phyloP scores from a whole-genome alignment of 2,888 invertebrate species.

The Pristionchus japonicus region DNA sequence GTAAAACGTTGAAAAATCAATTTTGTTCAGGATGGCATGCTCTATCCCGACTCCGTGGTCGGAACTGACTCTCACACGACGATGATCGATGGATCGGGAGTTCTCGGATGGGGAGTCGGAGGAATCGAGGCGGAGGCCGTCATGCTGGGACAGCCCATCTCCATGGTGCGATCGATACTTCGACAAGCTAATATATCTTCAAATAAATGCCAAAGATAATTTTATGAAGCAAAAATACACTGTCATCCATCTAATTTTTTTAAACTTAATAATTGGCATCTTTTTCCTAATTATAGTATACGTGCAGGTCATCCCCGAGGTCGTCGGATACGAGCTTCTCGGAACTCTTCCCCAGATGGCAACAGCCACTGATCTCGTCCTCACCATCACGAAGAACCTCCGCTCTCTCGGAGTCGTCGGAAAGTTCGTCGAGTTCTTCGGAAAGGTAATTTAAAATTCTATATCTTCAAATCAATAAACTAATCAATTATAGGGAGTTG shows the following conservation, averaged over 20 bases:
- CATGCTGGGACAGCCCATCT: slow-evolving; percentile 97
- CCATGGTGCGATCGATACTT: slow-evolving; percentile 82
- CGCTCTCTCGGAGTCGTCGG: slow-evolving; percentile 95
- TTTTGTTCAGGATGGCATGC: slow-evolving; percentile 78
- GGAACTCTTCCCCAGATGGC: slow-evolving; percentile 87
- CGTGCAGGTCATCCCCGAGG: slow-evolving; percentile 85
- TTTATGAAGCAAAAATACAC: no score
- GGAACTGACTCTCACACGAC: slow-evolving; percentile 99
- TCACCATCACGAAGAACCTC: slow-evolving; percentile 95
- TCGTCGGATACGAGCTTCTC: slow-evolving; percentile 91
- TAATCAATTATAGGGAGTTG: slow-evolving; percentile 83
- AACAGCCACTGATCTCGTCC: slow-evolving; percentile 95
- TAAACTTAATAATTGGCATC: neutral
- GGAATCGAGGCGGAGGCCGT: slow-evolving; percentile 99
- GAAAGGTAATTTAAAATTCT: slow-evolving; percentile 75
- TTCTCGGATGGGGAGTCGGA: slow-evolving; percentile 88
- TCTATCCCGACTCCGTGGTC: slow-evolving; percentile 92
- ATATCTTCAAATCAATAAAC: neutral
- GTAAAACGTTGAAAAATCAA: neutral
- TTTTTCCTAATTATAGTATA: no score
- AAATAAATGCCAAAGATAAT: no score
- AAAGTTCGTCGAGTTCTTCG: slow-evolving; percentile 98
- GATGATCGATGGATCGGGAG: slow-evolving; percentile 89
- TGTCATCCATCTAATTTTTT: no score
- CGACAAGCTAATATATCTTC: no score